These are phyloP conservation scores for Perithous albicinctus DNA, from an alignment of 2,888 invertebrate species.

Conservation along the genomic window DNA sequence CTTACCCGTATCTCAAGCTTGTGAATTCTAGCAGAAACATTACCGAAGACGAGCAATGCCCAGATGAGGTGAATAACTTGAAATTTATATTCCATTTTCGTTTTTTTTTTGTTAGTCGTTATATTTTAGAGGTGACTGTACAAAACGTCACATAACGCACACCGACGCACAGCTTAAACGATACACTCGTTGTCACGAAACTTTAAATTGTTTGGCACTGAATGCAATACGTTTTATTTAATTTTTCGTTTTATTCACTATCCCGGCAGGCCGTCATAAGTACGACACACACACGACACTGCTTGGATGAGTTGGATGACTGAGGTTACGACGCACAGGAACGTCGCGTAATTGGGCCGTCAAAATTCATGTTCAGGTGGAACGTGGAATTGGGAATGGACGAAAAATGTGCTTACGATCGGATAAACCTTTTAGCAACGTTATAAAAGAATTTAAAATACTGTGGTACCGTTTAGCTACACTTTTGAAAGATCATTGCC, in stretches of 20 bases:
- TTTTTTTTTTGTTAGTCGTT: slow-evolving; percentile 20
- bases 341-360: slow-evolving; percentile 43
- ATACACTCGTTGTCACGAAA: not conserved
- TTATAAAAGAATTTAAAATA: not conserved
- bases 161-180: not conserved
- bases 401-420: not conserved
- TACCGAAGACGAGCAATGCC: slow-evolving; percentile 69
- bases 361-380: slow-evolving; percentile 3
- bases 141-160: slow-evolving; percentile 63
- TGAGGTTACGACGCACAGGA: slow-evolving; percentile 50
- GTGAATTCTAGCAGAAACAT: slow-evolving; percentile 85
- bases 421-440: too few species aligned
- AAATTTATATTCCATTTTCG: slow-evolving; percentile 61
- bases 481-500: not conserved
- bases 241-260: not conserved
- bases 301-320: slow-evolving; percentile 47
- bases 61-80: slow-evolving; percentile 62
- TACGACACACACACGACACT: slow-evolving; percentile 42
- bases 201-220: not conserved
- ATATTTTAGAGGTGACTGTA: slow-evolving; percentile 28
- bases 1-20: slow-evolving; percentile 87
- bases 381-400: slow-evolving; percentile 38
- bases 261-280: slow-evolving; percentile 36
- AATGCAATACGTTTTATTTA: slow-evolving; percentile 16
- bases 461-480: not conserved